phyloP scores from a whole-genome alignment of 2,888 invertebrate species.

The Tethea ocularis region DNA sequence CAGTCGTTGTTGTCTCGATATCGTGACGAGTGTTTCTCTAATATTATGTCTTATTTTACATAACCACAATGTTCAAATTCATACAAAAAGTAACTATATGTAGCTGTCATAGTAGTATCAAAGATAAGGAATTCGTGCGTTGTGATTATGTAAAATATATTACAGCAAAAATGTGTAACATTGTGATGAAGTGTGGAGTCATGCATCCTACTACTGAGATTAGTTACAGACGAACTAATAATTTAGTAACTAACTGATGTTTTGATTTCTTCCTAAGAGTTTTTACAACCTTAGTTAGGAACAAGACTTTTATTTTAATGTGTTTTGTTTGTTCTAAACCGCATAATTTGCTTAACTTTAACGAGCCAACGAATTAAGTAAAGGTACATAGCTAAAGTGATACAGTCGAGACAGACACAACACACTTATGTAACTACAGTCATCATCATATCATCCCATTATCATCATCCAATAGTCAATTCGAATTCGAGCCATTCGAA shows the following conservation, averaged over 20 bases:
- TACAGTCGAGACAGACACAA: slow-evolving; percentile 67
- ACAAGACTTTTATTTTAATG: slow-evolving; percentile 27
- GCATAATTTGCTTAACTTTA: slow-evolving; percentile 18
- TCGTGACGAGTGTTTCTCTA: slow-evolving; percentile 58
- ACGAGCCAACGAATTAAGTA: slow-evolving; percentile 17
- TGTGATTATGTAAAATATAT: slow-evolving; percentile 41
- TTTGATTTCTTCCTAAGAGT: slow-evolving; percentile 15
- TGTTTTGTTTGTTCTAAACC: slow-evolving; percentile 41
- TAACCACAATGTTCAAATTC: slow-evolving; percentile 35
- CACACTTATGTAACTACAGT: slow-evolving; percentile 68
- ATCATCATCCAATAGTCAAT: slow-evolving; percentile 36
- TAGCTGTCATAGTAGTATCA: neutral
- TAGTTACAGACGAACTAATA: slow-evolving; percentile 35
- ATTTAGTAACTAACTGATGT: slow-evolving; percentile 27
- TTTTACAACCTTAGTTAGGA: slow-evolving; percentile 21
- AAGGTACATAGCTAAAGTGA: slow-evolving; percentile 32
- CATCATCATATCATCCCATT: slow-evolving; percentile 56
- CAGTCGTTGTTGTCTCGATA: slow-evolving; percentile 73
- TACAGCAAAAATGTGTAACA: slow-evolving; percentile 30
- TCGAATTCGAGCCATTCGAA: slow-evolving; percentile 28
- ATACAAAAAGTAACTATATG: neutral
- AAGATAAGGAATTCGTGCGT: slow-evolving; percentile 15
- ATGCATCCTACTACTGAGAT: slow-evolving; percentile 52
- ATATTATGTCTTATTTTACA: slow-evolving; percentile 39
- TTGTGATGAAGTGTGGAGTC: slow-evolving; percentile 51